Evolutionary conservation across 2,113 vertebrate genomes (phyloP).

Genomic region (Pelecanoides urinatrix): DNA sequence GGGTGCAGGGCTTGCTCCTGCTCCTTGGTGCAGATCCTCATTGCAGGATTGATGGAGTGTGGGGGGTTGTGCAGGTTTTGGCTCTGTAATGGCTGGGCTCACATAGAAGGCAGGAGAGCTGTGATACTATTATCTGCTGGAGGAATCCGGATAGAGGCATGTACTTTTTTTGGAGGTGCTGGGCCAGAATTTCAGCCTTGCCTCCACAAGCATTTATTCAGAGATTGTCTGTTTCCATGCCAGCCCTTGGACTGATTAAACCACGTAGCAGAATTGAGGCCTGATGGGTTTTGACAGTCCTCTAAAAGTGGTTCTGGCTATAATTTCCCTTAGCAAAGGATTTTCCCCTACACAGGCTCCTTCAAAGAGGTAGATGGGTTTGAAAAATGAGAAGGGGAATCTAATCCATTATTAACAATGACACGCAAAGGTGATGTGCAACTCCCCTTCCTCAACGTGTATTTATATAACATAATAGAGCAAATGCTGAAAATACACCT

Average conservation of each 20-base stretch:
- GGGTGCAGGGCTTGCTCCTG: neutral
- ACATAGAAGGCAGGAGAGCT: neutral
- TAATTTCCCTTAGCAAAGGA: constrained; percentile 10
- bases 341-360: neutral
- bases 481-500: constrained; percentile 2
- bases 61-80: neutral
- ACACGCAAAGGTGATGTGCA: neutral
- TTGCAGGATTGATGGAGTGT: neutral
- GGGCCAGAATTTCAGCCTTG: neutral
- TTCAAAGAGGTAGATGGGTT: neutral
- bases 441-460: neutral
- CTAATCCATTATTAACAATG: neutral
- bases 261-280: neutral
- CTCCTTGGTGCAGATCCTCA: neutral
- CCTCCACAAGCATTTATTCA: neutral
- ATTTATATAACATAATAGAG: neutral
- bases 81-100: neutral
- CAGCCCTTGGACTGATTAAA: neutral
- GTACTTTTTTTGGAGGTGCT: neutral
- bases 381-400: constrained; percentile 1
- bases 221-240: neutral
- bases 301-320: neutral
- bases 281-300: constrained; percentile 1
- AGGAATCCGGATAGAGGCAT: neutral
- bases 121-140: neutral